Evolutionary conservation across 2,888 invertebrate species (phyloP).

Genomic region (Desoria tigrina): DNA sequence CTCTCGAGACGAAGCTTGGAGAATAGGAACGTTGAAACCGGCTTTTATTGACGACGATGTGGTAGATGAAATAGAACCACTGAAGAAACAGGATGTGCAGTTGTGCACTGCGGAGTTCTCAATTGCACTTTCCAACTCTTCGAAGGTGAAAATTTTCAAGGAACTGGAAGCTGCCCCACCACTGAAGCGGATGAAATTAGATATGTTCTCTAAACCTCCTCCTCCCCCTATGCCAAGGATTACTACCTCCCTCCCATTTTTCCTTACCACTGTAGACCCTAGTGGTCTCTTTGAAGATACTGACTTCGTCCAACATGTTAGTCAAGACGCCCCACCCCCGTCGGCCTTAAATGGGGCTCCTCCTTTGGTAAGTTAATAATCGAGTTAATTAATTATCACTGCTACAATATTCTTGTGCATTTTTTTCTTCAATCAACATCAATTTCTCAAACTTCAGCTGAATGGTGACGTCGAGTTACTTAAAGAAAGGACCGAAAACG

Average conservation of each 20-base stretch:
- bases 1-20: conserved; percentile 22
- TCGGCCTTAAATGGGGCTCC: not conserved
- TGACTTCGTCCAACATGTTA: conserved; percentile 36
- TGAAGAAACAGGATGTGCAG: not conserved
- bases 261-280: conserved; percentile 41
- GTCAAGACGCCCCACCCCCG: conserved; percentile 21
- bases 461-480: not conserved
- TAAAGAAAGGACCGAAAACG: not conserved
- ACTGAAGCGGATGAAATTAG: conserved; percentile 32
- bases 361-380: too few relatives aligned
- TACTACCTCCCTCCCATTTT: conserved; percentile 38
- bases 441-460: not conserved
- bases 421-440: too few relatives aligned
- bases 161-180: conserved; percentile 25
- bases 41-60: not conserved
- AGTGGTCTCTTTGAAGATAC: conserved; percentile 35
- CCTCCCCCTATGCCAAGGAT: conserved; percentile 37
- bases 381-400: too few relatives aligned
- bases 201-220: conserved; percentile 26
- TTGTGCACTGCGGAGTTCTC: not conserved
- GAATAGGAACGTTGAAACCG: conserved; percentile 26
- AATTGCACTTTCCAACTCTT: not conserved
- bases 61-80: not conserved
- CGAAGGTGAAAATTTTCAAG: conserved; percentile 11
- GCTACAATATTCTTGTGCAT: too few relatives aligned